phyloP scores from a whole-genome alignment of 2,888 invertebrate species.

The Iphiclides podalirius region DNA sequence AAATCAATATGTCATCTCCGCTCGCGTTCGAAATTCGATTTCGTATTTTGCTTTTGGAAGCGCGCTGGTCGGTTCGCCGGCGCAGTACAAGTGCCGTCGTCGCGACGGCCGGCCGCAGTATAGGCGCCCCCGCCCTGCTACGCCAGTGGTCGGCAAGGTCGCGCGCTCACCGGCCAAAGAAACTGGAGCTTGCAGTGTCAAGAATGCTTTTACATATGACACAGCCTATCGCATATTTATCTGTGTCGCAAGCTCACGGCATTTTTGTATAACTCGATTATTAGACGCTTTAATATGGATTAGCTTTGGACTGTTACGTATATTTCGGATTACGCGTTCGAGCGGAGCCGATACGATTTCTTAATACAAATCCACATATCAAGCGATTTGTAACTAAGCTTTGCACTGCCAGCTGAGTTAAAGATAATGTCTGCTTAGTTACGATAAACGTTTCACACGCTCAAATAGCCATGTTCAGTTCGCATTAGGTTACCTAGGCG shows the following conservation, averaged over 20 bases:
- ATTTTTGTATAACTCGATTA: constrained; percentile 24
- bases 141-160: constrained; percentile 54
- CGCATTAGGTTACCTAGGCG: neutral
- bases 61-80: constrained; percentile 63
- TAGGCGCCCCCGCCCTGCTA: constrained; percentile 70
- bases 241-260: constrained; percentile 21
- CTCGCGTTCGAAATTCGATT: constrained; percentile 45
- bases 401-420: too few species aligned
- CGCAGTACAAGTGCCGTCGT: constrained; percentile 61
- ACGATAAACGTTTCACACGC: neutral
- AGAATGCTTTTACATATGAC: constrained; percentile 39
- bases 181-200: constrained; percentile 41
- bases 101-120: constrained; percentile 46
- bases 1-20: constrained; percentile 57
- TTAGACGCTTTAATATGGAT: constrained; percentile 19
- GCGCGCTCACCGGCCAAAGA: constrained; percentile 55
- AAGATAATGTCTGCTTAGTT: too few species aligned
- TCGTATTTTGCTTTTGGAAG: constrained; percentile 40
- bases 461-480: neutral
- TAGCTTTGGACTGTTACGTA: constrained; percentile 14
- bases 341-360: constrained; percentile 8
- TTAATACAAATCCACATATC: constrained; percentile 7
- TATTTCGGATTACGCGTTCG: constrained; percentile 2
- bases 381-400: neutral
- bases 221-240: constrained; percentile 27